These are phyloP conservation scores for Lophius americanus DNA, from an alignment of 2,797 vertebrate species.

Conservation along the genomic window DNA sequence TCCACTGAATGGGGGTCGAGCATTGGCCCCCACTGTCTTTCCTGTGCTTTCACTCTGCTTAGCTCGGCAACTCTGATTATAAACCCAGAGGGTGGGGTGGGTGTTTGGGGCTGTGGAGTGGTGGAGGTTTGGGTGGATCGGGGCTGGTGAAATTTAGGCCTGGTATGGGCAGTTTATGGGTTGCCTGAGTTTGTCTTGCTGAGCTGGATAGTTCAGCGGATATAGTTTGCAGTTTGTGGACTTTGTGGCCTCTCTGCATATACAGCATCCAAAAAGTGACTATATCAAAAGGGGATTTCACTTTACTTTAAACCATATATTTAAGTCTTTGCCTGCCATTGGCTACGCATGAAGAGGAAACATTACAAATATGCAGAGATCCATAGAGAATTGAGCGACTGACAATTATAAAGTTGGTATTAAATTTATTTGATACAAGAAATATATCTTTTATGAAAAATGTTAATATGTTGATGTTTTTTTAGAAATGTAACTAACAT, in stretches of 20 bases:
- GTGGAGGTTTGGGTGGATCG: slow-evolving; percentile 46
- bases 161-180: slow-evolving; percentile 24
- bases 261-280: background rate
- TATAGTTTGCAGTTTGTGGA: slow-evolving; percentile 22
- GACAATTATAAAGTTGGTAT: background rate
- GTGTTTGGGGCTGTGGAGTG: slow-evolving; percentile 45
- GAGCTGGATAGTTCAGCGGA: slow-evolving; percentile 13
- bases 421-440: background rate
- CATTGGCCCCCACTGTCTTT: slow-evolving; percentile 77
- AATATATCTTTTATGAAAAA: too few species aligned
- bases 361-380: background rate
- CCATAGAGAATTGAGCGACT: background rate
- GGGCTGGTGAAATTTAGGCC: slow-evolving; percentile 40
- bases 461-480: too few species aligned
- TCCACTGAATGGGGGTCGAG: slow-evolving; percentile 78
- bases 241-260: slow-evolving; percentile 3
- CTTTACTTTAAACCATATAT: background rate
- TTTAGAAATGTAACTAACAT: too few species aligned
- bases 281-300: slow-evolving; percentile 11
- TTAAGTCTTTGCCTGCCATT: background rate
- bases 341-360: background rate
- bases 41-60: slow-evolving; percentile 87
- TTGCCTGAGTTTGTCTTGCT: slow-evolving; percentile 22
- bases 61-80: slow-evolving; percentile 86
- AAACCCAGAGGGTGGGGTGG: slow-evolving; percentile 61